Evolutionary conservation across 2,888 invertebrate species (phyloP).

Genomic region (Brenthis ino): DNA sequence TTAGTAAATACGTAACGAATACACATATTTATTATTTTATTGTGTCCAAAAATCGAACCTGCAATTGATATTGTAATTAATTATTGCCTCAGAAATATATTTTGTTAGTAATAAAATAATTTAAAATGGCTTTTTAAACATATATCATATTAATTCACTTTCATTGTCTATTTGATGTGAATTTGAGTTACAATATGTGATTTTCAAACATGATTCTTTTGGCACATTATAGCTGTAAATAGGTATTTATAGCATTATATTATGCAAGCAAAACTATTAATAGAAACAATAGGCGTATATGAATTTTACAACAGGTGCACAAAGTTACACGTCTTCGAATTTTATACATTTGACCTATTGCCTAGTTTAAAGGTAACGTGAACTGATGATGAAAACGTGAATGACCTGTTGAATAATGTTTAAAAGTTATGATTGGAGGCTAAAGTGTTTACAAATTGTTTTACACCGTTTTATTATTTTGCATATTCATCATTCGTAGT

Average conservation of each 20-base stretch:
- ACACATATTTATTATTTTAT: too few species aligned
- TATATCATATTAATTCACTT: too few species aligned
- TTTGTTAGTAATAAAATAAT: too few species aligned
- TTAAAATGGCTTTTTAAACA: too few species aligned
- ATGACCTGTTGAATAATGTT: neutral
- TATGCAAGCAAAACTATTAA: conserved; percentile 19
- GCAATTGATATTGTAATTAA: too few species aligned
- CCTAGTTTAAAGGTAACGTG: conserved; percentile 15
- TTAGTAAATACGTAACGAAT: too few species aligned
- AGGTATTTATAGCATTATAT: neutral
- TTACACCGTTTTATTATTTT: neutral
- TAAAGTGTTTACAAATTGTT: neutral
- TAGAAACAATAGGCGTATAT: conserved; percentile 18
- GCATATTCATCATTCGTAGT: neutral
- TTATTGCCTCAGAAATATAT: too few species aligned
- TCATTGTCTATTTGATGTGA: neutral
- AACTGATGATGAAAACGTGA: conserved; percentile 6
- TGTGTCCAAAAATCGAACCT: too few species aligned
- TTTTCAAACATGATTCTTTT: neutral
- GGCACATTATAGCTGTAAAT: neutral
- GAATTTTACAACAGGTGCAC: conserved; percentile 24
- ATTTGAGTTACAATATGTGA: conserved; percentile 2
- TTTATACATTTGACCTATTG: conserved; percentile 27
- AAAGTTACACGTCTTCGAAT: conserved; percentile 13
- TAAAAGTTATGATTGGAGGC: neutral